phyloP scores from a whole-genome alignment of 2,888 invertebrate species.

The Drosophila ezoana region DNA sequence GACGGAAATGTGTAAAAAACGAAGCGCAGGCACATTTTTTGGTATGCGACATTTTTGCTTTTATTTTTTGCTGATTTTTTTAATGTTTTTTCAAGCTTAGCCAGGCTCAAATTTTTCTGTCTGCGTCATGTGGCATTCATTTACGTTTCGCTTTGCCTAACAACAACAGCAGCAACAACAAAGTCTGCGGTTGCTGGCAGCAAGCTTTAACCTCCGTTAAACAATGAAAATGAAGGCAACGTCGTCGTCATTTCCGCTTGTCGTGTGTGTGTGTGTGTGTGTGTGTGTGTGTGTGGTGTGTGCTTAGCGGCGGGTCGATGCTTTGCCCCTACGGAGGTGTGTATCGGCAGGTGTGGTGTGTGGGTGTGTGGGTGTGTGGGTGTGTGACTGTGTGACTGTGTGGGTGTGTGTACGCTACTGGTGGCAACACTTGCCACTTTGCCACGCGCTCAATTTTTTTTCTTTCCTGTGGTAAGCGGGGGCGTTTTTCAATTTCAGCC shows the following conservation, averaged over 20 bases:
- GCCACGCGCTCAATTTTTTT: conserved; percentile 34
- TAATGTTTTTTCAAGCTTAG: conserved; percentile 43
- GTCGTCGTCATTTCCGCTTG: conserved; percentile 72
- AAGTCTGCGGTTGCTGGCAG: conserved; percentile 57
- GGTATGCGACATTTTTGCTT: conserved; percentile 50
- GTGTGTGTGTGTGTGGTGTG: conserved; percentile 23
- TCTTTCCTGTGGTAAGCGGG: background rate
- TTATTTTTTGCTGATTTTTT: conserved; percentile 4
- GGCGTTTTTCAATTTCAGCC: conserved; percentile 64
- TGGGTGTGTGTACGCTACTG: conserved; percentile 36
- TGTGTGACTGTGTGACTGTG: no score
- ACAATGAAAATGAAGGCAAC: conserved; percentile 62
- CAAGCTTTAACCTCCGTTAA: conserved; percentile 63
- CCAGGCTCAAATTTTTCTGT: conserved; percentile 62
- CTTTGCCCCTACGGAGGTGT: conserved; percentile 25
- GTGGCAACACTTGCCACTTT: conserved; percentile 59
- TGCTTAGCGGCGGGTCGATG: conserved; percentile 43
- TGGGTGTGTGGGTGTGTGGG: conserved; percentile 13
- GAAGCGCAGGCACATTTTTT: conserved; percentile 63
- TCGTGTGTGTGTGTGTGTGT: conserved; percentile 20
- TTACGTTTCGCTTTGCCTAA: conserved; percentile 51
- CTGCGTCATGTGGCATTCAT: conserved; percentile 76
- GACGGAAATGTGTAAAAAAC: conserved; percentile 69
- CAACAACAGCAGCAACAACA: conserved; percentile 29
- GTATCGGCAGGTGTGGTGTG: conserved; percentile 26